These are phyloP conservation scores for Burhinus bistriatus DNA, from an alignment of 2,113 vertebrate species.

Conservation along the genomic window DNA sequence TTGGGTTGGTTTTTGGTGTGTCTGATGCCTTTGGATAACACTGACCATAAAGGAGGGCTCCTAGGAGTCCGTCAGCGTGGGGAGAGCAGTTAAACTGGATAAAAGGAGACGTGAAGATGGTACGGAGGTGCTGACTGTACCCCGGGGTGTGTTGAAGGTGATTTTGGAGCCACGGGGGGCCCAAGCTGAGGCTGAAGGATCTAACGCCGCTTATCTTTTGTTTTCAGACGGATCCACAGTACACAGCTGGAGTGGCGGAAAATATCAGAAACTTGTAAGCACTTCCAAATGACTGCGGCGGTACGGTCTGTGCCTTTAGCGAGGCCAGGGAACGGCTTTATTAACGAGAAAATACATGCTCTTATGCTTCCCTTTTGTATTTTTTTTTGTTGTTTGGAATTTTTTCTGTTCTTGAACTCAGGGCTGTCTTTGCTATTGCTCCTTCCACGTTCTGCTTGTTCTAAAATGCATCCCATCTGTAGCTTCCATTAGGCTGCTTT, in stretches of 20 bases:
- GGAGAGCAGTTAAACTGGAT: neutral
- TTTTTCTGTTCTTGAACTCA: neutral
- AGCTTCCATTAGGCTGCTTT: neutral
- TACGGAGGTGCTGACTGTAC: neutral
- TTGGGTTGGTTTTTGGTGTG: neutral
- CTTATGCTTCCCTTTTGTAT: neutral
- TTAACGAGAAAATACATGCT: neutral
- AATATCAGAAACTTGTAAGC: conserved; percentile 85
- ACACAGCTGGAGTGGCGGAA: conserved; percentile 79
- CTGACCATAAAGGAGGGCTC: neutral
- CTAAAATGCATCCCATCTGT: neutral
- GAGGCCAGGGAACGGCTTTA: neutral
- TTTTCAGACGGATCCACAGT: conserved; percentile 80
- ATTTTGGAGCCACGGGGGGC: neutral
- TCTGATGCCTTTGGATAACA: neutral
- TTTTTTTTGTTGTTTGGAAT: neutral
- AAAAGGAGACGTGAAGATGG: neutral
- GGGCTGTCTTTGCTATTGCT: neutral
- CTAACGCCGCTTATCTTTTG: conserved; percentile 52
- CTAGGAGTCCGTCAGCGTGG: neutral
- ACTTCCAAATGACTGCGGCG: neutral
- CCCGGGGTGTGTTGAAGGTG: accelerated
- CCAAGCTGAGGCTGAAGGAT: neutral
- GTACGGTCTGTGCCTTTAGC: neutral
- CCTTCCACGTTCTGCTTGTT: neutral